These are phyloP conservation scores for Apotomis turbidana DNA, from an alignment of 2,888 invertebrate genomes.

Conservation along the genomic window DNA sequence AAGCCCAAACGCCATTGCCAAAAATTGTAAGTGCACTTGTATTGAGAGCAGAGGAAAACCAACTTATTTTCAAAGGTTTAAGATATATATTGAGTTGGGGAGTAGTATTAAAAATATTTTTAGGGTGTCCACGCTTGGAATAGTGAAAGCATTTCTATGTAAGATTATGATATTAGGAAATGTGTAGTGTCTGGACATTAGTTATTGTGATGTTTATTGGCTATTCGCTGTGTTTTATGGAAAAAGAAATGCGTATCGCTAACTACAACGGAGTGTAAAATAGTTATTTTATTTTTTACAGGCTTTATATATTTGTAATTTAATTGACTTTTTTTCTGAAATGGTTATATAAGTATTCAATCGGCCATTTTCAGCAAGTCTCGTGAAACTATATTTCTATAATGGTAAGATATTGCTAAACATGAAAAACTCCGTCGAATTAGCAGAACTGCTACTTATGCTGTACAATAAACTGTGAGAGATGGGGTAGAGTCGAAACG, in stretches of 20 bases:
- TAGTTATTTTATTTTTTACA: not conserved
- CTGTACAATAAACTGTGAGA: too few species aligned
- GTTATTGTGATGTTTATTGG: conserved; percentile 39
- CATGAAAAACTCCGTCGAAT: too few species aligned
- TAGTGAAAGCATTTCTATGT: conserved; percentile 82
- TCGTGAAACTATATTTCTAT: too few species aligned
- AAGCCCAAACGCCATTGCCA: conserved; percentile 9
- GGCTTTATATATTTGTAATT: not conserved
- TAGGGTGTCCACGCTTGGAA: conserved; percentile 66
- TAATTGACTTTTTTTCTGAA: too few species aligned
- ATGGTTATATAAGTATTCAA: too few species aligned
- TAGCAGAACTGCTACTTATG: too few species aligned
- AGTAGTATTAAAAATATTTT: conserved; percentile 62
- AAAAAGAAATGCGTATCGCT: conserved; percentile 12
- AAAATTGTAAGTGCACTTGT: not conserved
- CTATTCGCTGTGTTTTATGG: conserved; percentile 20
- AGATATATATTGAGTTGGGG: conserved; percentile 48
- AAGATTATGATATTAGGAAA: conserved; percentile 80
- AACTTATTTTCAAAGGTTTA: conserved; percentile 40
- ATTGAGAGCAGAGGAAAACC: conserved; percentile 19
- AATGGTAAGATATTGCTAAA: too few species aligned
- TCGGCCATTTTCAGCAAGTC: too few species aligned
- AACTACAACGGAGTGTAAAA: not conserved
- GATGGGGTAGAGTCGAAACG: too few species aligned
- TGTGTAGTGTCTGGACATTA: conserved; percentile 57